Base-by-base conservation (phyloP, 1,140 invertebrate species). In the Drosophila burlai region DNA sequence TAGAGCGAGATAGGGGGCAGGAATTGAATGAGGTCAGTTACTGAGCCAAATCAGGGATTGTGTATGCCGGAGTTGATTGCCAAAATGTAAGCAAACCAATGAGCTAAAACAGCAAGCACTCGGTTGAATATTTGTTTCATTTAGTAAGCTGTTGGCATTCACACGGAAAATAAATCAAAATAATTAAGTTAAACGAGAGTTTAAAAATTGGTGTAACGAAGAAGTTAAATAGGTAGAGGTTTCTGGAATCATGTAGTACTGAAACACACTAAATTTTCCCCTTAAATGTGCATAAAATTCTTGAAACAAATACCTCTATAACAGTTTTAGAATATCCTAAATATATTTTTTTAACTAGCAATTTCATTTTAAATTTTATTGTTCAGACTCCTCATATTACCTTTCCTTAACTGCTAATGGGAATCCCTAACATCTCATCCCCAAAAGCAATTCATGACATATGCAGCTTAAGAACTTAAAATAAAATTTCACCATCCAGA, bases 21-120 rank as follows among this genome's bases (percentile, higher is more conserved):
- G 42, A 55, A 57, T 40, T 18, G 55, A 61, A 72, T 52, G 69
- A 43, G 67, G 71, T 74, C 71, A 61, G 55, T 61, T 43, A 42
- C 55, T 38, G 46, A 52, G 68, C 54, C 45, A 49, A 73, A 58
- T 73, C 55, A 38, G 38, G 36, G 13, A 43, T 43, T 60, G 10
- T 21, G 40, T 38, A 31, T 45, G 2, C 36, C 4, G 3, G 24
- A 43, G 24, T 74, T 52, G 45, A 73, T 73, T 61, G 64, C 18
- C 64, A 34, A 68, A 71, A 68, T 31, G 42, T 21, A 68, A 67
- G 36, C 67, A 71, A 47, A 18, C 11, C 46, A 69, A 69, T 66
- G 58, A 62, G 40, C 42, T 63, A 16, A 26, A 64, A 42, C 60
- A 29, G 54, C 15, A 38, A 16, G 15, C 21, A 43, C 18, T 47